phyloP scores from a whole-genome alignment of 2,113 vertebrate genomes.

The Orcinus orca region DNA sequence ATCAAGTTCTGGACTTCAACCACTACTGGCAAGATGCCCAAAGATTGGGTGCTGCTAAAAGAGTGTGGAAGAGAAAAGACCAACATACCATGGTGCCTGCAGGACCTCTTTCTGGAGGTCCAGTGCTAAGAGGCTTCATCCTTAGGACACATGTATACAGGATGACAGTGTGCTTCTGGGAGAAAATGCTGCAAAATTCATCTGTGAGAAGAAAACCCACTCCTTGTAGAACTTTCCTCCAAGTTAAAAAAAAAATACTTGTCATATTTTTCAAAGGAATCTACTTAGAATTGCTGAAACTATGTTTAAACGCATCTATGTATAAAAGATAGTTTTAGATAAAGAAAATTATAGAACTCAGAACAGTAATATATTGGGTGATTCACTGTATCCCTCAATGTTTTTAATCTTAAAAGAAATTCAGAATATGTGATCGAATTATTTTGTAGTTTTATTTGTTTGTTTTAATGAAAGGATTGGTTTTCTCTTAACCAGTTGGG shows the following conservation, averaged over 20 bases:
- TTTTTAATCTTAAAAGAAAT: conserved; percentile 61
- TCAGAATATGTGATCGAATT: conserved; percentile 22
- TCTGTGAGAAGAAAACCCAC: not conserved
- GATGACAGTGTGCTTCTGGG: not conserved
- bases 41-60: conserved; percentile 33
- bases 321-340: conserved; percentile 58
- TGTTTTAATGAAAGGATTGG: conserved; percentile 59
- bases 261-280: conserved; percentile 53
- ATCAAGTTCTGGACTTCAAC: conserved; percentile 58
- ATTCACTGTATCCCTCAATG: conserved; percentile 19
- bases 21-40: conserved; percentile 2
- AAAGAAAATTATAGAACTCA: conserved; percentile 48
- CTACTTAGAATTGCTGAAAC: conserved; percentile 50
- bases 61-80: not conserved
- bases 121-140: not conserved
- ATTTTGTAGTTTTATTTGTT: not conserved
- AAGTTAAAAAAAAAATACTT: conserved; percentile 1
- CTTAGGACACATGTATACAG: not conserved
- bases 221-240: not conserved
- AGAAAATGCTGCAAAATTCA: conserved; percentile 46
- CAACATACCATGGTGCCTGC: not conserved
- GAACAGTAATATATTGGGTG: conserved; percentile 47
- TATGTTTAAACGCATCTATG: conserved; percentile 36
- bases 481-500: conserved; percentile 34
- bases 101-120: not conserved